Conservation (phyloP, 2,797 vertebrate genomes). For the Hemitrygon akajei region DNA sequence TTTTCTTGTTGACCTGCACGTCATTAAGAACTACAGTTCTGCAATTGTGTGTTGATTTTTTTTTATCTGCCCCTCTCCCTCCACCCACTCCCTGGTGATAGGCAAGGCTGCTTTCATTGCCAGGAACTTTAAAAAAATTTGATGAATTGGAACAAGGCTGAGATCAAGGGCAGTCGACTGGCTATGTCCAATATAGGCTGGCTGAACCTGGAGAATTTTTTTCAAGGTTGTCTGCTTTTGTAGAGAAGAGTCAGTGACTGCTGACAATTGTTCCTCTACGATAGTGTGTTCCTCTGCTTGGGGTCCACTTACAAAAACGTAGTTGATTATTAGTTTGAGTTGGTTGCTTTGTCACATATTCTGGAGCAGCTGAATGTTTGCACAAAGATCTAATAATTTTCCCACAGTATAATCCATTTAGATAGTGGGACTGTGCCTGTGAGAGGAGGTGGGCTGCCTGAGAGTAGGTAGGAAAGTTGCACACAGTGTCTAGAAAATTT, state of each 20-base stretch:
- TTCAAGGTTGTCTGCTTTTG: not conserved
- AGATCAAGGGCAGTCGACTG: not conserved
- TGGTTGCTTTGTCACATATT: not conserved
- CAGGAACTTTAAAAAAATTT: not conserved
- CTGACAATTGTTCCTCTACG: not conserved
- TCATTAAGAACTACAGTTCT: not conserved
- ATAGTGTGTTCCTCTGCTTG: not conserved
- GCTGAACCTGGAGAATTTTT: constrained; percentile 26
- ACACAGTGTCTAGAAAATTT: no score
- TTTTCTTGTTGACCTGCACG: not conserved
- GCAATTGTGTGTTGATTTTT: not conserved
- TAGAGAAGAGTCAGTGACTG: not conserved
- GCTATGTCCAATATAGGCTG: not conserved
- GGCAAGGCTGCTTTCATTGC: not conserved
- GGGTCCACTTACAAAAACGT: not conserved
- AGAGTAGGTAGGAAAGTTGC: not conserved
- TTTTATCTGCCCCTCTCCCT: no score
- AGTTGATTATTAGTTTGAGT: not conserved
- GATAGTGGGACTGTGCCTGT: not conserved
- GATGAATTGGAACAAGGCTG: not conserved
- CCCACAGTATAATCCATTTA: not conserved
- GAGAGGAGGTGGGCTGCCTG: not conserved
- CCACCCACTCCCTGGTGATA: not conserved
- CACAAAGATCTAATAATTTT: not conserved
- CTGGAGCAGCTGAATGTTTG: constrained; percentile 13